These are phyloP conservation scores for Drosophila borealis DNA, from an alignment of 2,888 invertebrate species.

Conservation along the genomic window DNA sequence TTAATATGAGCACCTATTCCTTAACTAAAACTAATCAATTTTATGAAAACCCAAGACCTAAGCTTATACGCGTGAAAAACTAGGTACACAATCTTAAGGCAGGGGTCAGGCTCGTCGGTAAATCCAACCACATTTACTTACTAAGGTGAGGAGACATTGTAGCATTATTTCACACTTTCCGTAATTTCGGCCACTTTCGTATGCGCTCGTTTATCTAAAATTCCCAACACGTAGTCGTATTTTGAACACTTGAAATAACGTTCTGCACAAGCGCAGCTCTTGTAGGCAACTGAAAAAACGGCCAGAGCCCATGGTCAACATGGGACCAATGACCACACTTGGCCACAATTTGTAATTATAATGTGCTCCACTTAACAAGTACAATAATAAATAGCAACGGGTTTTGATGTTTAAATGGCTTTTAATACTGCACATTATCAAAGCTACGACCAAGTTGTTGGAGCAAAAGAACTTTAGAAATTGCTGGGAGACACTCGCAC, in stretches of 20 bases:
- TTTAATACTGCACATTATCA: constrained; percentile 50
- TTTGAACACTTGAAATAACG: constrained; percentile 9
- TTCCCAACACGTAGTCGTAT: constrained; percentile 26
- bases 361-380: constrained; percentile 38
- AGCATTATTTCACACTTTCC: constrained; percentile 42
- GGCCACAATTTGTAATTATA: constrained; percentile 58
- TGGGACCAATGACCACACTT: not conserved
- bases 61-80: too few relatives aligned
- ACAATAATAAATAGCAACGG: constrained; percentile 2
- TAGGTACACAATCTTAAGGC: too few relatives aligned
- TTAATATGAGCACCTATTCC: too few relatives aligned
- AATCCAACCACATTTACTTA: constrained; percentile 32
- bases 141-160: constrained; percentile 25
- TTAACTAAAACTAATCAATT: too few relatives aligned
- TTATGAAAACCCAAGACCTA: too few relatives aligned
- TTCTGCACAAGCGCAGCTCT: constrained; percentile 45
- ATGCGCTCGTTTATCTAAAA: not conserved
- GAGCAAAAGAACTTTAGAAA: constrained; percentile 36
- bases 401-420: constrained; percentile 37
- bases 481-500: not conserved
- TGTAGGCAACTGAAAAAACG: constrained; percentile 39
- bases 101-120: too few relatives aligned
- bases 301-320: constrained; percentile 24
- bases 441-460: constrained; percentile 23
- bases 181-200: constrained; percentile 13